phyloP scores from a whole-genome alignment of 2,888 invertebrate species.

The Trimorus sp. region DNA sequence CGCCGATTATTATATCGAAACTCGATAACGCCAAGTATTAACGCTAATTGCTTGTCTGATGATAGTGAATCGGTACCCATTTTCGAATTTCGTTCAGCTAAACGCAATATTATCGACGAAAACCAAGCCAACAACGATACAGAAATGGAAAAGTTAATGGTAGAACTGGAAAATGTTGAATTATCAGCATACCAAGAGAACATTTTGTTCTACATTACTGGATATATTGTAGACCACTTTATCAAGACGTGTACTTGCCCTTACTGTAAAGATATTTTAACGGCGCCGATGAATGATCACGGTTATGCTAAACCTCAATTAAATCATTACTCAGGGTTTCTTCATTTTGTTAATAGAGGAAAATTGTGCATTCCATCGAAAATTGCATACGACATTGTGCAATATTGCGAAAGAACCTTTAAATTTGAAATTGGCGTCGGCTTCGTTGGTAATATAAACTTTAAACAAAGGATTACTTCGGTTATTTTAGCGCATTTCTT shows the following conservation, averaged over 20 bases:
- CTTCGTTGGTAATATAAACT: conserved; percentile 10
- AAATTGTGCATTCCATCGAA: conserved; percentile 28
- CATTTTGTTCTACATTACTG: too few relatives aligned
- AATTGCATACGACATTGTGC: conserved; percentile 13
- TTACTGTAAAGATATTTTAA: conserved; percentile 8
- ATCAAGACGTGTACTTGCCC: too few relatives aligned
- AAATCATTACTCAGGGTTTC: conserved; percentile 5
- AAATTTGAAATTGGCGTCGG: conserved; percentile 26
- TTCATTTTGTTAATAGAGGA: conserved; percentile 25
- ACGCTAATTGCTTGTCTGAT: neutral
- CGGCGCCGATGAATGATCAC: conserved; percentile 1
- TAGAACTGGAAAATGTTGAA: neutral
- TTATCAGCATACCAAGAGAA: neutral
- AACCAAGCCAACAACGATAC: neutral
- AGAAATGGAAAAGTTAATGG: conserved; percentile 18
- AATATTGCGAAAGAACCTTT: conserved; percentile 26
- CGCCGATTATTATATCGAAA: conserved; percentile 20
- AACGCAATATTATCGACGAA: neutral
- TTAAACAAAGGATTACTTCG: conserved; percentile 22
- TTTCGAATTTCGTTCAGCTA: conserved; percentile 17
- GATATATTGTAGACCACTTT: too few relatives aligned
- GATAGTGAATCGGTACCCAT: neutral
- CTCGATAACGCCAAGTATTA: conserved; percentile 3
- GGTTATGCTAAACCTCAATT: conserved; percentile 8
- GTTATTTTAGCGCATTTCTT: conserved; percentile 10